Conservation (phyloP, 2,888 invertebrate genomes). For the Drepana falcataria region DNA sequence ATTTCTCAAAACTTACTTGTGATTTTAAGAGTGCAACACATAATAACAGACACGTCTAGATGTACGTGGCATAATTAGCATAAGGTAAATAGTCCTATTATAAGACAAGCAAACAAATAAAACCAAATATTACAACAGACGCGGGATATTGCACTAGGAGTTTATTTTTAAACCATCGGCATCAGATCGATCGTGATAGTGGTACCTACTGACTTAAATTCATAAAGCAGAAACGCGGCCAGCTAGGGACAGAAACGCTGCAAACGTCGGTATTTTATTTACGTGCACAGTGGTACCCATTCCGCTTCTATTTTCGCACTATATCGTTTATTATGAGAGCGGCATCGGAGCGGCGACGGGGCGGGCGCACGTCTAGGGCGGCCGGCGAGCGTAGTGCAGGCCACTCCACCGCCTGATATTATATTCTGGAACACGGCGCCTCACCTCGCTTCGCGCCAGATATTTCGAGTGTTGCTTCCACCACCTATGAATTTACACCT, state of each 20-base stretch:
- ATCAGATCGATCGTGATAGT: constrained; percentile 49
- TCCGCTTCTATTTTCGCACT: constrained; percentile 72
- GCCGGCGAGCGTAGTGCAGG: constrained; percentile 46
- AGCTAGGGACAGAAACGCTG: constrained; percentile 52
- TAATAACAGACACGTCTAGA: neutral
- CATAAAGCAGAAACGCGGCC: constrained; percentile 55
- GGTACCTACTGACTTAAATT: constrained; percentile 38
- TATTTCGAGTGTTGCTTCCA: constrained; percentile 75
- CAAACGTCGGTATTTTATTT: constrained; percentile 68
- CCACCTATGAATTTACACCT: constrained; percentile 71
- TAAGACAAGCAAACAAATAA: neutral
- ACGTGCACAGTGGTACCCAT: constrained; percentile 57
- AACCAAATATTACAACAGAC: constrained; percentile 20
- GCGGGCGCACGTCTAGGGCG: constrained; percentile 42
- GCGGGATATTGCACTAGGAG: constrained; percentile 31
- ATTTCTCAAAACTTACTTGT: constrained; percentile 4
- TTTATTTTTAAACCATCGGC: constrained; percentile 55
- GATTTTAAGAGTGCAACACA: constrained; percentile 9
- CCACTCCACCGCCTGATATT: constrained; percentile 73
- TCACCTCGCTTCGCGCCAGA: constrained; percentile 73
- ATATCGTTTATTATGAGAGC: constrained; percentile 69
- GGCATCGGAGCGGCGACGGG: constrained; percentile 32
- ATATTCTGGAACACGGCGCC: constrained; percentile 78
- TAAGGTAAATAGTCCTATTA: no score
- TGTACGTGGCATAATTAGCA: neutral